phyloP scores from a whole-genome alignment of 2,797 vertebrate genomes.

The Fringilla coelebs region DNA sequence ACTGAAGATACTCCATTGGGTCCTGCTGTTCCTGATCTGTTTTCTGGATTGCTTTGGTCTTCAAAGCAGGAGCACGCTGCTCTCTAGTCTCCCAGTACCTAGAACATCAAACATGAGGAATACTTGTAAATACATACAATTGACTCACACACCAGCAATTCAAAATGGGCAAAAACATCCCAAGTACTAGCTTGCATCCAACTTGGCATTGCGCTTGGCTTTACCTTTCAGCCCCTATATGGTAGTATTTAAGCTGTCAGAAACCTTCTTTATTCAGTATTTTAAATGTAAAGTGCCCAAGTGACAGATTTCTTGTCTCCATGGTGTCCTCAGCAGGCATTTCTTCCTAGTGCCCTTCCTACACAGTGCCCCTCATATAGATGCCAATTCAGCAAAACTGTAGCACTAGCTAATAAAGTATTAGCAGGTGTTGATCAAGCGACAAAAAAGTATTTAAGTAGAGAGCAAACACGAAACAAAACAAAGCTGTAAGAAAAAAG shows the following conservation, averaged over 20 bases:
- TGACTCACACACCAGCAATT: rapidly evolving
- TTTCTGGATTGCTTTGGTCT: constrained; percentile 83
- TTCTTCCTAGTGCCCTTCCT: neutral
- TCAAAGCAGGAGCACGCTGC: constrained; percentile 85
- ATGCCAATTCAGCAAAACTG: neutral
- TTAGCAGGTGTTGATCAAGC: neutral
- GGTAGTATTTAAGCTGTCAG: neutral
- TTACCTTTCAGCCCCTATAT: neutral
- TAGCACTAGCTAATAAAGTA: neutral
- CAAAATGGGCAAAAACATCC: neutral
- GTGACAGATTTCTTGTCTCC: neutral
- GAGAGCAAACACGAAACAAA: neutral
- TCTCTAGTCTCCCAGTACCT: constrained; percentile 96
- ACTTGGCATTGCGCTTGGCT: neutral
- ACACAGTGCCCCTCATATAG: neutral
- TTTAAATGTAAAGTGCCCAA: neutral
- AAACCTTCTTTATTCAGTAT: neutral
- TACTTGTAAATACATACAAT: neutral
- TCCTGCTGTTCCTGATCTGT: constrained; percentile 92
- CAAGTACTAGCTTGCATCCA: neutral
- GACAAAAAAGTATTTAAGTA: neutral
- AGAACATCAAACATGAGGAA: neutral
- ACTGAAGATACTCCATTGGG: constrained; percentile 90
- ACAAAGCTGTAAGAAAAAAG: neutral
- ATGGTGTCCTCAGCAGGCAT: neutral